Base-by-base conservation (phyloP, 2,113 vertebrate species). In the Ginglymostoma cirratum region DNA sequence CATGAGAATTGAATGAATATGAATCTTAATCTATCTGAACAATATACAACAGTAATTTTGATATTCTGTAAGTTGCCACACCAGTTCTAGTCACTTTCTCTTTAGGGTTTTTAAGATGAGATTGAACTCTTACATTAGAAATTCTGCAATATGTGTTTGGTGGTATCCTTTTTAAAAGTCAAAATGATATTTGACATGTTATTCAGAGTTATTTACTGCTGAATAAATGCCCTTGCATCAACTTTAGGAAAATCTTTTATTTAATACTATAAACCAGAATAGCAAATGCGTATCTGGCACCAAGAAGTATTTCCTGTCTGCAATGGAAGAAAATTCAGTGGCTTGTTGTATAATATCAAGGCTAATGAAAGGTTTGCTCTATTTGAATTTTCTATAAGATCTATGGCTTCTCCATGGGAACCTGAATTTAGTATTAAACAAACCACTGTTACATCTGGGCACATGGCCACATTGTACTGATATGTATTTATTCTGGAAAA, bases 351-450 rank as follows among this genome's bases (percentile, higher is more conserved):
- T 48, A 72, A 72, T 27, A 72, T 95, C 69, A 95, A 95, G 94
- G 67, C 72, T 95, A 72, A 95, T 95, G 94, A 95, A 95, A 95
- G 94, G 94, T 95, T 95, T 72, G 69, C 94, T 95, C 94, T 95
- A 95, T 95, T 95, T 72, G 94, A 95, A 95, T 95, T 95, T 95
- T 72, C 94, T 95, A 38, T 72, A 72, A 70, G 45, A 95, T 95
- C 67, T 72, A 52, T 72, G 42, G 42, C 67, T 72, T 95, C 69
- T 72, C 69, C 94, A 95, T 72, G 94, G 24, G 94, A 72, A 72
- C 94, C 94, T 95, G 21, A 95, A 95, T 95, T 95, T 70, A 72
- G 94, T 95, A 95, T 72, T 95, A 95, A 95, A 72, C 69, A 95
- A 95, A 45, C 94, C 72, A 95, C 94, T 95, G 94, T 95, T 95